Evolutionary conservation across 2,888 invertebrate species (phyloP), one percentile per base, ranked within the genome.

Genomic region (Euzophera pinguis): DNA sequence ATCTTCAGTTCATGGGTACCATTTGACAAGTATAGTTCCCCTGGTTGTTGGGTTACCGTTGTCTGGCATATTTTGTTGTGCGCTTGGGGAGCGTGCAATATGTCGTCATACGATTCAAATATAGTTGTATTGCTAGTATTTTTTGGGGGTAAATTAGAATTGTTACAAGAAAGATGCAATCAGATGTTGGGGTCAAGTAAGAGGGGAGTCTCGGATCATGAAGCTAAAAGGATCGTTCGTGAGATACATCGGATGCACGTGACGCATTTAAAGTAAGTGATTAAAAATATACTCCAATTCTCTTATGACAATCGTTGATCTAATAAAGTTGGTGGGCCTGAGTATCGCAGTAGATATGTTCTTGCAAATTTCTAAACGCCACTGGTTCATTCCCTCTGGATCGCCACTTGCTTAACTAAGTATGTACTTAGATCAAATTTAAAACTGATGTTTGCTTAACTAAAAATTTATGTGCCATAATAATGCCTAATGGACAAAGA

Each of bases 1-100:
- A 84, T 89, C 16, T 84, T 84, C 37, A 87, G 84, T 53, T 78
- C 87, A 12, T 89, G 86, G 86, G 71, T 81, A 69, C 86, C 87
- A 1, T 73, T 83, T 59, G 78, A 88, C 54, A 86, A 86, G 52
- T 69, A 84, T 50, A 64, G 71, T 32, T 71, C 68, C 7, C 84
- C 86, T 7, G 85, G 85, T 5, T 68, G 65, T 42, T 88, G 83
- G 83, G 64, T 84, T 1, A 83, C 81, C 1, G 69, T 85, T 5
- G 13, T 71, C 0, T 80, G 79, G 77, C 87, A 88, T 53, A 55
- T 59, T 7, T 29, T 65, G 0, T 14, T 81, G 6, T 79, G 80
- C 53, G 64, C 62, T 1, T 81, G 81, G 54, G 87, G 87, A 29
- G 78, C 71, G 43, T 7, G 53, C n/a, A 69, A 78, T 13, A 72